phyloP scores from a whole-genome alignment of 1,140 invertebrate genomes.

The Caligus rogercresseyi region DNA sequence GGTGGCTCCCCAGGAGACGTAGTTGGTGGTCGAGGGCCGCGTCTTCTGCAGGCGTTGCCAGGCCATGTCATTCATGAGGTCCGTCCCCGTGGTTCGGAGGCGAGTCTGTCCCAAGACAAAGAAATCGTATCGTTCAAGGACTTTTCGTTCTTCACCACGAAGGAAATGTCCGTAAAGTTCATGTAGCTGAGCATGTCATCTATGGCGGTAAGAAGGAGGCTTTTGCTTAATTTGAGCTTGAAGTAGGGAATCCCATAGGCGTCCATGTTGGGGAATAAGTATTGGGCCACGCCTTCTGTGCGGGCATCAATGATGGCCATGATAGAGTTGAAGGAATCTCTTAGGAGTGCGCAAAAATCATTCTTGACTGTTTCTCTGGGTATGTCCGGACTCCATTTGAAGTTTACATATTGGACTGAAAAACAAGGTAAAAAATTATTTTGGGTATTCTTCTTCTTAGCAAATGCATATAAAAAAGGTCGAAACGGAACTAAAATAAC shows the following conservation, averaged over 20 bases:
- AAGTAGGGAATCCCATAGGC: neutral
- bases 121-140: neutral
- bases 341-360: too few species aligned
- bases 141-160: neutral
- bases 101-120: neutral
- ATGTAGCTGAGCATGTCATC: neutral
- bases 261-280: neutral
- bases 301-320: neutral
- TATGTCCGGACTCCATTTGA: too few species aligned
- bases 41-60: neutral
- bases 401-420: too few species aligned
- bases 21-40: slow-evolving; percentile 4
- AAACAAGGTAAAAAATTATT: too few species aligned
- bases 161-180: neutral
- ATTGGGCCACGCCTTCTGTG: neutral
- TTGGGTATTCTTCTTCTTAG: too few species aligned
- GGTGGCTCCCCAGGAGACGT: slow-evolving; percentile 1
- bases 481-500: too few species aligned
- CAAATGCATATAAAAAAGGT: too few species aligned
- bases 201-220: neutral
- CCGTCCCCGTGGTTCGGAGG: neutral
- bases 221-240: neutral
- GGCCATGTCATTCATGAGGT: neutral
- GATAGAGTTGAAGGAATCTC: too few species aligned
- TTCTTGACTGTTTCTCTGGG: too few species aligned